Conservation (phyloP, 2,113 vertebrate species). For the Choloepus hoffmanni region DNA sequence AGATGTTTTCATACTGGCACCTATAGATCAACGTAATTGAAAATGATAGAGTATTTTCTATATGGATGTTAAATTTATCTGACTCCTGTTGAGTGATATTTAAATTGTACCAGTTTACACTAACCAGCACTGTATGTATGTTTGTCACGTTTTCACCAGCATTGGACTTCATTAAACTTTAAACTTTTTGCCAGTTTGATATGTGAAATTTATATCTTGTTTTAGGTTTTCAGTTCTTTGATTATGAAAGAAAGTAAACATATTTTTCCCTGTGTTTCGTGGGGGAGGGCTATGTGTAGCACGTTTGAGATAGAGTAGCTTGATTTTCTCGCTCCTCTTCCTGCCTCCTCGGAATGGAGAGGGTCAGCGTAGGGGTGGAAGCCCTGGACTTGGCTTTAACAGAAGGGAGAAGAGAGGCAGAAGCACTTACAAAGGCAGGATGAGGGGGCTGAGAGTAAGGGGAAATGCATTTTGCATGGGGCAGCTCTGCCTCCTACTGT, state of each 20-base stretch:
- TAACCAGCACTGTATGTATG: background rate
- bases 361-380: background rate
- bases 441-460: background rate
- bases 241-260: background rate
- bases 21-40: background rate
- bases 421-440: background rate
- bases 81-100: background rate
- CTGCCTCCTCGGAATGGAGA: background rate
- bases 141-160: background rate
- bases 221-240: conserved; percentile 39
- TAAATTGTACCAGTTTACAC: background rate
- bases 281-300: background rate
- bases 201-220: conserved; percentile 25
- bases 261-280: background rate
- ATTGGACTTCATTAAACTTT: conserved; percentile 1
- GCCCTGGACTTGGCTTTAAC: background rate
- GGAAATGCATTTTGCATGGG: background rate
- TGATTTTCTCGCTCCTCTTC: background rate
- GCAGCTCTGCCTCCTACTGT: background rate
- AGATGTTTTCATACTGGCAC: background rate
- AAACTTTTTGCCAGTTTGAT: background rate
- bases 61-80: background rate
- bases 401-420: background rate
- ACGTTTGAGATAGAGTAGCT: background rate
- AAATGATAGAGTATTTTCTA: background rate